Base-by-base conservation (phyloP, 2,888 invertebrate species). In the Eubasilissa splendida region DNA sequence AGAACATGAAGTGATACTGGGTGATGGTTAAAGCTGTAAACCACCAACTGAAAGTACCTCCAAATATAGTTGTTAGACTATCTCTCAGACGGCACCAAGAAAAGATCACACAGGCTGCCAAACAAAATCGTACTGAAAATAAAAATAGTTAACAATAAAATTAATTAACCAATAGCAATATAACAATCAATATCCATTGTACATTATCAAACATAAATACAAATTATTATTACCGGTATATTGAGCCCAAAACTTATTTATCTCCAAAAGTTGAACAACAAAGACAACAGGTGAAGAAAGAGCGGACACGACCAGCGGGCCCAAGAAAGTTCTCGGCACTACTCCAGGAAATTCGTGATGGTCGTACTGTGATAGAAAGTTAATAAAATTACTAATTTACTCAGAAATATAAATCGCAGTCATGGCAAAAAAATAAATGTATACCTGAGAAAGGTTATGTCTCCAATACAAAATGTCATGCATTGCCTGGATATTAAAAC, bases 1-100 rank as follows among this genome's bases (percentile, higher is more conserved):
- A 99, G 88, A 97, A 99, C 93, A 99, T 95, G 87, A 99, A 97
- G 89, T 99, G 99, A 88, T 99, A 99, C 88, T 99, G 99, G 0
- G 97, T 94, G 31, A 95, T 92, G 2, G 96, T 97, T 80, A 99
- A 93, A 5, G 94, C 88, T 33, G 95, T 92, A 86, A 95, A 95
- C 97, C 97, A 97, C 87, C 94, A 92, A 8, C 95, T 92, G 86
- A 96, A 95, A 84, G 93, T 92, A 79, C 89, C 87, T 12, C 98
- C 98, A 89, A 96, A 97, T 80, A 94, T 91, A 84, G 93, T 93
- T 85, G 93, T 91, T 54, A 99, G 90, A 7, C 95, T 93, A 86
- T 93, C 92, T 79, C 94, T 92, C 84, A 98, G 93, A 66, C 93
- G 90, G 83, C 92, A 92, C 90, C 98, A 95, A 84, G 96, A 91